Evolutionary conservation across 1,140 invertebrate genomes (phyloP).

Genomic region (Rhizoglyphus robini): DNA sequence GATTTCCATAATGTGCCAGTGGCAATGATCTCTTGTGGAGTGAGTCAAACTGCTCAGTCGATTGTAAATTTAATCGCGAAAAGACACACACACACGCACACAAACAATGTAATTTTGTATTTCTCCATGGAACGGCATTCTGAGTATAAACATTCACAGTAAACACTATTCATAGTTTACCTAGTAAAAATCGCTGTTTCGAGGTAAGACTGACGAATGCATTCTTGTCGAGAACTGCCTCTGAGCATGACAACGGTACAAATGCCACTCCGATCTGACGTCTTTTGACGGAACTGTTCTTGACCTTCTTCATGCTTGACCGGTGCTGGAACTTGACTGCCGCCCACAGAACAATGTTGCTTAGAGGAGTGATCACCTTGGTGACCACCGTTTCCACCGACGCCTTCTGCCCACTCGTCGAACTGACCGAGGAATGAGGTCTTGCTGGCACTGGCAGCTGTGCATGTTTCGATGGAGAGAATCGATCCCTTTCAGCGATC

Average conservation of each 20-base stretch:
- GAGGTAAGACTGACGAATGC: constrained; percentile 20
- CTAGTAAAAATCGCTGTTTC: constrained; percentile 22
- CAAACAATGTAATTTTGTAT: too few relatives aligned
- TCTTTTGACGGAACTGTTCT: background rate
- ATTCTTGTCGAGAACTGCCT: constrained; percentile 25
- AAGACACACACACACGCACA: too few relatives aligned
- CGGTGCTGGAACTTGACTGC: constrained; percentile 25
- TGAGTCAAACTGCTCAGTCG: too few relatives aligned
- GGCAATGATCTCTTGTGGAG: too few relatives aligned
- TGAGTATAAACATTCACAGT: too few relatives aligned
- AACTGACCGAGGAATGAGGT: background rate
- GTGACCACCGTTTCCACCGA: constrained; percentile 21
- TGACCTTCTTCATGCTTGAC: constrained; percentile 1
- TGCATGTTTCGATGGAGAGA: background rate
- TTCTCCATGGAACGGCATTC: too few relatives aligned
- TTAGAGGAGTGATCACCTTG: constrained; percentile 28
- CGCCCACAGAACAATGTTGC: constrained; percentile 26
- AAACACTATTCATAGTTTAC: background rate
- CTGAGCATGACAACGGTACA: constrained; percentile 26
- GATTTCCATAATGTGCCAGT: too few relatives aligned
- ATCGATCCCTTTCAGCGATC: constrained; percentile 22
- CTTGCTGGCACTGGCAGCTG: background rate
- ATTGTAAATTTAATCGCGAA: too few relatives aligned
- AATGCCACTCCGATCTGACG: constrained; percentile 26
- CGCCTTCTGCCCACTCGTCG: background rate